phyloP scores from a whole-genome alignment of 2,888 invertebrate species.

The Bhutanitis thaidina region DNA sequence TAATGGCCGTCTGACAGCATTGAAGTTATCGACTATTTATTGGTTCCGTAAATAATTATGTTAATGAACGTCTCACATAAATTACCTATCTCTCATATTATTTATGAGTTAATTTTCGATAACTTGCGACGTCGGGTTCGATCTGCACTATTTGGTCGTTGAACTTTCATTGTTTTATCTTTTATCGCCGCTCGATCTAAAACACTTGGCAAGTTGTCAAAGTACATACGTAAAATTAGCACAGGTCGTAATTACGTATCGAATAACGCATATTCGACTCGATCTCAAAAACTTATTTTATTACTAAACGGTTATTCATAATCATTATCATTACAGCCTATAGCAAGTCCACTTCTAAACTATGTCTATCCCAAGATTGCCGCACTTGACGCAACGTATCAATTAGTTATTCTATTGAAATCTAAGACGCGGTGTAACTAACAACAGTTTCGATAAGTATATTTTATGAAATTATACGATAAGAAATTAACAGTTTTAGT shows the following conservation, averaged over 20 bases:
- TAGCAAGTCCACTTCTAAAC: too few relatives aligned
- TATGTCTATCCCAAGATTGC: too few relatives aligned
- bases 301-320: too few relatives aligned
- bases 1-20: background rate
- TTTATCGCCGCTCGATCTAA: slow-evolving; percentile 1
- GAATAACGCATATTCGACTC: background rate
- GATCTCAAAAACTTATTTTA: background rate
- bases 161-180: slow-evolving; percentile 11
- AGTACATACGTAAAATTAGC: slow-evolving; percentile 2
- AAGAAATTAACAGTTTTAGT: too few relatives aligned
- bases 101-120: slow-evolving; percentile 4
- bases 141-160: slow-evolving; percentile 2
- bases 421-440: too few relatives aligned
- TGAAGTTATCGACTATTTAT: slow-evolving; percentile 8
- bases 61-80: background rate
- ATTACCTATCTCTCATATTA: slow-evolving; percentile 1
- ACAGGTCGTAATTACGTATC: background rate
- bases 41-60: slow-evolving; percentile 5
- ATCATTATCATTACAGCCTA: too few relatives aligned
- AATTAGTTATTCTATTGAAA: too few relatives aligned
- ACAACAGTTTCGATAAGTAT: too few relatives aligned
- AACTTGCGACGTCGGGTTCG: background rate
- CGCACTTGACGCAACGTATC: too few relatives aligned
- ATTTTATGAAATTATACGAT: too few relatives aligned
- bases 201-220: slow-evolving; percentile 11